phyloP scores from a whole-genome alignment of 2,113 vertebrate genomes.

The Ondatra zibethicus region DNA sequence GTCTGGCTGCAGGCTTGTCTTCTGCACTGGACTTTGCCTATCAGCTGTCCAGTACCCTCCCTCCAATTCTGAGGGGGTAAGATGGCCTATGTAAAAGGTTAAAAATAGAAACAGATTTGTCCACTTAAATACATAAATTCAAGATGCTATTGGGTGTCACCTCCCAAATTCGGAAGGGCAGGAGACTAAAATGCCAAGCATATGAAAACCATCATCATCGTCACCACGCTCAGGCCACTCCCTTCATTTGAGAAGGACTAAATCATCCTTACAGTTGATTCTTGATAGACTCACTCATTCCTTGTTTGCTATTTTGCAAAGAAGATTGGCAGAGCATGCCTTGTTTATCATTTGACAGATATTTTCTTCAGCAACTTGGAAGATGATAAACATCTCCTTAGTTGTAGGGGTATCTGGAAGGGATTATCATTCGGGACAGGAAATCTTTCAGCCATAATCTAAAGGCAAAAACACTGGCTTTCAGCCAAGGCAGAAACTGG shows the following conservation, averaged over 20 bases:
- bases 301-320: constrained; percentile 47
- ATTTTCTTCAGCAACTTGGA: constrained; percentile 45
- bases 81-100: constrained; percentile 1
- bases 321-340: constrained; percentile 17
- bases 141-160: constrained; percentile 21
- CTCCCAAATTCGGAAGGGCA: neutral
- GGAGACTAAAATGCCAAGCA: constrained; percentile 30
- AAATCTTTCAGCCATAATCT: constrained; percentile 57
- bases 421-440: constrained; percentile 69
- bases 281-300: constrained; percentile 49
- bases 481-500: constrained; percentile 15
- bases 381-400: constrained; percentile 40
- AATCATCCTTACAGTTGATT: constrained; percentile 22
- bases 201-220: constrained; percentile 43
- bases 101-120: constrained; percentile 58
- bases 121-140: constrained; percentile 36
- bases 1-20: constrained; percentile 43
- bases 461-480: constrained; percentile 29
- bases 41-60: constrained; percentile 25
- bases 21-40: constrained; percentile 38
- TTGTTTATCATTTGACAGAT: constrained; percentile 50
- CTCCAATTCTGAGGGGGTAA: neutral
- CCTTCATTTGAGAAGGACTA: constrained; percentile 56
- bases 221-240: neutral
- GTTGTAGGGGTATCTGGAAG: constrained; percentile 54